These are phyloP conservation scores for Platerodrilus igneus DNA, from an alignment of 2,888 invertebrate genomes.

Conservation along the genomic window DNA sequence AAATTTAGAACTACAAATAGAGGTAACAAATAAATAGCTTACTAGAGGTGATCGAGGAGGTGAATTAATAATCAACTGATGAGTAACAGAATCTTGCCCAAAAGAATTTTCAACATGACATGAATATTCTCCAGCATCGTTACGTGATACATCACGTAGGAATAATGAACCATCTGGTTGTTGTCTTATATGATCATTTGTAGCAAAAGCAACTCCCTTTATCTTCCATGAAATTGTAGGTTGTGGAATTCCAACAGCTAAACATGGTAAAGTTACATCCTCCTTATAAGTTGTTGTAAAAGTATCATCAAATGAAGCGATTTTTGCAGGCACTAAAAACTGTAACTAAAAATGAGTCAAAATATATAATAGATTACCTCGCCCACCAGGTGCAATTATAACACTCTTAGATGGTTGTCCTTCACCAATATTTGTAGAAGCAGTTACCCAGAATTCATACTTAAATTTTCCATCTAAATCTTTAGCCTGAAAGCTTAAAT, in stretches of 20 bases:
- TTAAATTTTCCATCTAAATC: conserved; percentile 75
- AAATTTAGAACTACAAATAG: background rate
- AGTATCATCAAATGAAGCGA: conserved; percentile 92
- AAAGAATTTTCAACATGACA: conserved; percentile 90
- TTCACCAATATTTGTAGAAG: conserved; percentile 90
- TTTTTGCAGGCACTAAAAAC: conserved; percentile 80
- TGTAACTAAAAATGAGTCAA: conserved; percentile 13
- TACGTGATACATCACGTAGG: conserved; percentile 81
- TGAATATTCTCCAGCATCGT: conserved; percentile 91
- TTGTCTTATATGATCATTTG: conserved; percentile 77
- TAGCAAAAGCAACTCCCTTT: conserved; percentile 72
- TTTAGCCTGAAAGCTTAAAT: conserved; percentile 79
- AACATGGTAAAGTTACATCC: conserved; percentile 85
- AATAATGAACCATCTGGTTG: conserved; percentile 88
- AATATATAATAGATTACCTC: conserved; percentile 54
- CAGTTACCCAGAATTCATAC: conserved; percentile 93
- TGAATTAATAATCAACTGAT: conserved; percentile 78
- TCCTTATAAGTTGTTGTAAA: conserved; percentile 89
- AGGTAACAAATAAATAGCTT: conserved; percentile 33
- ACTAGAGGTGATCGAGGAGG: conserved; percentile 67
- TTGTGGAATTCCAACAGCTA: conserved; percentile 86
- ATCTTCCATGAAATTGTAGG: conserved; percentile 89
- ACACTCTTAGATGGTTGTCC: conserved; percentile 87
- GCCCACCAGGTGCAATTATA: conserved; percentile 74
- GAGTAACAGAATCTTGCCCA: conserved; percentile 88